phyloP scores from a whole-genome alignment of 2,113 vertebrate genomes.

The Cryptotis parvus region DNA sequence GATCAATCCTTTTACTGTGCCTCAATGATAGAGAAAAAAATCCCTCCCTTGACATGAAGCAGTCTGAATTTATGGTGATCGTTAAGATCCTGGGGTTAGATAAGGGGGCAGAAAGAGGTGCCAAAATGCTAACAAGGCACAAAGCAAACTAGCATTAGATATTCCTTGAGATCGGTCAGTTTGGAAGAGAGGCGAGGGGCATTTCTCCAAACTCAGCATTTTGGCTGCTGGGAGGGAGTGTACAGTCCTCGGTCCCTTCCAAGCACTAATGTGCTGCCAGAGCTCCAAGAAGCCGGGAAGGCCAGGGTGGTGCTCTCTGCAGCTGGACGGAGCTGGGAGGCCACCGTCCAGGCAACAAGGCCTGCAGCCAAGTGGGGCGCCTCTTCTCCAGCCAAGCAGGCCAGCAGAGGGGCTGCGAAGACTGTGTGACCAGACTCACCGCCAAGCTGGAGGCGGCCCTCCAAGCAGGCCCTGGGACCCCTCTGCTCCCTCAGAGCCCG shows the following conservation, averaged over 20 bases:
- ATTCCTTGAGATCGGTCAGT: background rate
- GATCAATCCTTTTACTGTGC: slow-evolving; percentile 7
- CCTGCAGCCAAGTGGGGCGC: background rate
- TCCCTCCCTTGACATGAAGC: slow-evolving; percentile 4
- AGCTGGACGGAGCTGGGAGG: too few species aligned
- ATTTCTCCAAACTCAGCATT: slow-evolving; percentile 24
- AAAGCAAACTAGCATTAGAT: slow-evolving; percentile 6
- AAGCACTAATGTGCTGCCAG: background rate
- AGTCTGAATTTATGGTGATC: slow-evolving; percentile 32
- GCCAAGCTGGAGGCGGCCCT: background rate
- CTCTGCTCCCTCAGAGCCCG: slow-evolving; percentile 20
- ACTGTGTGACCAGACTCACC: slow-evolving; percentile 41
- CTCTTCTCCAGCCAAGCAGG: background rate
- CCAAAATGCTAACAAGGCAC: slow-evolving; percentile 22
- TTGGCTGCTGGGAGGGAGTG: slow-evolving; percentile 3
- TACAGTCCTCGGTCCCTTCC: background rate
- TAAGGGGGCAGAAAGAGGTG: background rate
- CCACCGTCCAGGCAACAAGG: background rate
- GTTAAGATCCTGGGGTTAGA: slow-evolving; percentile 56
- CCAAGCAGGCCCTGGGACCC: background rate
- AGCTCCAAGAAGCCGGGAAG: background rate
- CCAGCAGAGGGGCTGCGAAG: background rate
- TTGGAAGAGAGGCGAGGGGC: background rate
- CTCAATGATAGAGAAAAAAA: slow-evolving; percentile 48
- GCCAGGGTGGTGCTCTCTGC: background rate